Evolutionary conservation across 2,888 invertebrate species (phyloP), one percentile per base, ranked within the genome.

Genomic region (Shargacucullia verbasci): DNA sequence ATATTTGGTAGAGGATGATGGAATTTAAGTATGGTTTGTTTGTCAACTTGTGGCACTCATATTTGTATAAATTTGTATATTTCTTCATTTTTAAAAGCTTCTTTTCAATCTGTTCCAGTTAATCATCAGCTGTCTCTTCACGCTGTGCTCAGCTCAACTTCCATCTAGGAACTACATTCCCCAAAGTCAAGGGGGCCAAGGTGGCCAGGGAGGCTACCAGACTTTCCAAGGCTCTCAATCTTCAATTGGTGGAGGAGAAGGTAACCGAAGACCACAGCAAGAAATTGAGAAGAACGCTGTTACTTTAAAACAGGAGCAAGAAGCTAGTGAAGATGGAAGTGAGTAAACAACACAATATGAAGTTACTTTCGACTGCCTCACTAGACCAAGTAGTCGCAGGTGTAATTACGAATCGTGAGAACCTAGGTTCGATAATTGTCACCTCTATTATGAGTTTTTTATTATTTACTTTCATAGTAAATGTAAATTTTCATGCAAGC

Each of bases 111-210:
- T 41, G 8, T 82, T 83, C 5, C 75, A 91, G 91, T 50, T 89
- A 35, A 75, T 84, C 38, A 58, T 86, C 37, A 61, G 77, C 5
- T 69, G 82, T 20, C 12, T 87, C 29, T 56, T 91, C 14, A 81
- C 85, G 5, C 20, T 85, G 10, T 65, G 83, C 31, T 73, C 84
- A 44, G 89, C 86, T 0, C 84, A 83, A 47, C 75, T 89, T 0
- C 90, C 90, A 1, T 86, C 89, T 0, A 81, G 80, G 9, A 83
- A 52, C 44, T 89, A 87, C 55, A 81, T 90, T 12, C 88, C 89
- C 2, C 87, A 81, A 60, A 73, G 60, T 11, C 76, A 79, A 52
- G 78, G 76, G 0, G 60, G 60, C 3, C 63, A 60, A 15, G 48
- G 63, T 0, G 54, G 61, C 0, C 57, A 63, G 13, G 60, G 61